Percentiles rank a stretch among this genome's conserved stretches.
Evolutionary conservation across 2,113 vertebrate species (phyloP).

Genomic region (Notarius lentiginosus): DNA sequence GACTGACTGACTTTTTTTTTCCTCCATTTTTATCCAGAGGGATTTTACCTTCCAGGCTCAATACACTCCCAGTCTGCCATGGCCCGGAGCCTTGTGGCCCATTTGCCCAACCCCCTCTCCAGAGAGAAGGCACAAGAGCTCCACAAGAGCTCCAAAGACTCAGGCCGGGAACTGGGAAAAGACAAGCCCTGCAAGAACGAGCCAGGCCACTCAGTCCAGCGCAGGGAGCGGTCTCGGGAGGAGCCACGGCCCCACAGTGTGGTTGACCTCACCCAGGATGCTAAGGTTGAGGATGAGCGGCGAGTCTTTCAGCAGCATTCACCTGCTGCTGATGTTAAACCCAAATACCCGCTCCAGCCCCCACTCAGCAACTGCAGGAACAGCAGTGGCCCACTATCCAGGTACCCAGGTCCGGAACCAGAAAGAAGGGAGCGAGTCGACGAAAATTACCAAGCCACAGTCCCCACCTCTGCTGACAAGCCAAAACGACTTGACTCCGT

Average conservation of each 20-base stretch:
- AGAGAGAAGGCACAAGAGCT: conserved; percentile 72
- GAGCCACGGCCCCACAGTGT: conserved; percentile 74
- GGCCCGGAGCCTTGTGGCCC: conserved; percentile 69
- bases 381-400: conserved; percentile 55
- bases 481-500: conserved; percentile 77
- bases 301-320: conserved; percentile 73
- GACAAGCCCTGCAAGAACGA: conserved; percentile 72
- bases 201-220: conserved; percentile 64
- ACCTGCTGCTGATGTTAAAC: conserved; percentile 71
- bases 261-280: conserved; percentile 81
- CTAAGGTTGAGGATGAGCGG: conserved; percentile 78
- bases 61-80: conserved; percentile 77
- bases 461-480: conserved; percentile 60
- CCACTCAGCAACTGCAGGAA: conserved; percentile 74
- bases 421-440: conserved; percentile 75
- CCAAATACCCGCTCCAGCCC: conserved; percentile 73
- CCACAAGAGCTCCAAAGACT: conserved; percentile 78
- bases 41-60: conserved; percentile 83
- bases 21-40: conserved; percentile 74
- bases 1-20: conserved; percentile 26
- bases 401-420: conserved; percentile 73
- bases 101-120: conserved; percentile 68
- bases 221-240: conserved; percentile 74
- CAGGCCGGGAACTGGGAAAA: conserved; percentile 70
- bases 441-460: conserved; percentile 69